Evolutionary conservation across 2,797 vertebrate species (phyloP).

Genomic region (Leptoclinus maculatus): DNA sequence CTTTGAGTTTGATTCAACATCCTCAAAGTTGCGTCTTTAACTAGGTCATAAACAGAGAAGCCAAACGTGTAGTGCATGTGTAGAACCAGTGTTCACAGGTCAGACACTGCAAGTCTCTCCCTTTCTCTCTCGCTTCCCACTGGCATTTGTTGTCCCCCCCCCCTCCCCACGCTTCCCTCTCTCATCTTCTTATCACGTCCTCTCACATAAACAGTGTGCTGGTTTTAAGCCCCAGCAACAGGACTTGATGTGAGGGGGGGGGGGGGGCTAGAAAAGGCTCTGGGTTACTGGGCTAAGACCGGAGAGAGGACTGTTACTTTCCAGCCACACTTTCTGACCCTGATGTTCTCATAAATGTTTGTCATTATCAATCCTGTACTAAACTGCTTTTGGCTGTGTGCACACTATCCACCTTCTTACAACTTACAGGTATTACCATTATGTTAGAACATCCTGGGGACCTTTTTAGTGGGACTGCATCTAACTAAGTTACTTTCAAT

Average conservation of each 20-base stretch:
- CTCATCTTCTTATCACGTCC: slow-evolving; percentile 41
- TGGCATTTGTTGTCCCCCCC: slow-evolving; percentile 28
- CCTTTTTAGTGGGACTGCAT: neutral
- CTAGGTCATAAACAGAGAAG: slow-evolving; percentile 37
- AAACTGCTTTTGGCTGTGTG: neutral
- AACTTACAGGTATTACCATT: neutral
- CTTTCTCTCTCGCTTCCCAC: slow-evolving; percentile 18
- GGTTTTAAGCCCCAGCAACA: slow-evolving; percentile 57
- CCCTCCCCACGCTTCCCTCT: slow-evolving; percentile 12
- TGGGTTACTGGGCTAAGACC: slow-evolving; percentile 48
- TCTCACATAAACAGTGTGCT: slow-evolving; percentile 28
- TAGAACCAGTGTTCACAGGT: slow-evolving; percentile 6
- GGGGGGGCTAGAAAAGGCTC: slow-evolving; percentile 55
- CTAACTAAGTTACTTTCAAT: neutral
- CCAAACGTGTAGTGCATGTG: slow-evolving; percentile 29
- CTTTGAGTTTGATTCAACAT: slow-evolving; percentile 46
- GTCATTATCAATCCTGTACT: neutral
- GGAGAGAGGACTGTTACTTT: slow-evolving; percentile 23
- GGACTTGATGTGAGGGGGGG: slow-evolving; percentile 47
- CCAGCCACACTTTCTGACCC: neutral
- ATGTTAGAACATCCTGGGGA: neutral
- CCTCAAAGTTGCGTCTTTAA: slow-evolving; percentile 53
- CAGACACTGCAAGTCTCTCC: slow-evolving; percentile 10
- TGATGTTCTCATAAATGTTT: slow-evolving; percentile 23
- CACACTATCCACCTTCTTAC: neutral